Percentiles rank a stretch among this genome's conserved stretches.
Evolutionary conservation across 2,888 invertebrate species (phyloP).

Genomic region (Drosophila merina): DNA sequence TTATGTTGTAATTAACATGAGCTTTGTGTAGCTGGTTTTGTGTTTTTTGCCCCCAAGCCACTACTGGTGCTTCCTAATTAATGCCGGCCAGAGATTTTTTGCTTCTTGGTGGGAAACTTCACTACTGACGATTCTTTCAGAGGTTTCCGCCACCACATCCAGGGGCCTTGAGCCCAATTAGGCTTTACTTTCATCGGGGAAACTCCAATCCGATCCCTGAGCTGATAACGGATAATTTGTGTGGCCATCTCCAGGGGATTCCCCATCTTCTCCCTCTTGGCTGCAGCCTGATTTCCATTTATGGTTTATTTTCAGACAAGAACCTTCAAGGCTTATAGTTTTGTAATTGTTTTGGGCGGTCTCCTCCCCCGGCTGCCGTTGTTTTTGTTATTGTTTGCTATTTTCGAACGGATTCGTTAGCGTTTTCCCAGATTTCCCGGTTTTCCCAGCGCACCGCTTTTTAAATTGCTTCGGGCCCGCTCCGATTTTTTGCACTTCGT

Average conservation of each 20-base stretch:
- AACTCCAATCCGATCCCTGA: conserved; percentile 47
- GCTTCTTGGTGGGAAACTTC: conserved; percentile 3
- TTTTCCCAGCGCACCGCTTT: conserved; percentile 29
- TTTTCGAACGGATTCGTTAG: conserved; percentile 67
- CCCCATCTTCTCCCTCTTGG: background rate
- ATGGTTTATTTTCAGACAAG: conserved; percentile 67
- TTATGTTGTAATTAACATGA: conserved; percentile 67
- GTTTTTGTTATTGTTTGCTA: conserved; percentile 38
- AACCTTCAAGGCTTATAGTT: conserved; percentile 78
- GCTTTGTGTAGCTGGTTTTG: conserved; percentile 43
- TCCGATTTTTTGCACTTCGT: conserved; percentile 7
- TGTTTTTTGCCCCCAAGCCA: background rate
- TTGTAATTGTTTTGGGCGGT: conserved; percentile 73
- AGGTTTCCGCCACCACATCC: conserved; percentile 1
- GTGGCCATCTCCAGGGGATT: conserved; percentile 18
- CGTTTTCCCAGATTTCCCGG: conserved; percentile 9
- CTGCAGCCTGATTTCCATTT: conserved; percentile 40
- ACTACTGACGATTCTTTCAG: background rate
- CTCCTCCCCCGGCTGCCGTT: conserved; percentile 34
- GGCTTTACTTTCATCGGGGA: conserved; percentile 48
- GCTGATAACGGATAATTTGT: conserved; percentile 54
- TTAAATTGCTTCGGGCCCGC: conserved; percentile 50
- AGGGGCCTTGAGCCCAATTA: conserved; percentile 61
- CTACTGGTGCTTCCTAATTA: conserved; percentile 53
- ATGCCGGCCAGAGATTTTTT: conserved; percentile 35